Conservation (phyloP, 35 echinoderm and acorn worm genomes). For the Stichopus chloronotus region DNA sequence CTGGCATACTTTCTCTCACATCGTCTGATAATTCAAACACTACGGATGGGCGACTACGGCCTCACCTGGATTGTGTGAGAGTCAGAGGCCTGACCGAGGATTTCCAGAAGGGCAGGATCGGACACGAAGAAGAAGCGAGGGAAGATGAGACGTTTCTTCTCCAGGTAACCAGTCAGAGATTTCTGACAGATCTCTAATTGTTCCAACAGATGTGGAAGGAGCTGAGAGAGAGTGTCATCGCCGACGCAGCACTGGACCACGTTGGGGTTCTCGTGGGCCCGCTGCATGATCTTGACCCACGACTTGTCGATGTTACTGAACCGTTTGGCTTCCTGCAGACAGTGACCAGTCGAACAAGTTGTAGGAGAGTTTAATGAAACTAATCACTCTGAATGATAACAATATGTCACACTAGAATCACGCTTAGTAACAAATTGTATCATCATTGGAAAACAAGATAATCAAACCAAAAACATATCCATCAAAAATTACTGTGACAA, state of each 20-base stretch:
- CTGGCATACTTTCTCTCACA: too few species aligned
- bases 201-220: conserved; percentile 97
- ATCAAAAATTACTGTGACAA: too few species aligned
- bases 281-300: conserved; percentile 99
- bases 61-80: conserved; percentile 98
- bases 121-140: conserved; percentile 99
- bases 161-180: conserved; percentile 97
- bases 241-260: conserved; percentile 95
- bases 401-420: neutral
- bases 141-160: conserved; percentile 98
- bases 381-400: neutral
- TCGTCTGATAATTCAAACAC: too few species aligned
- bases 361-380: neutral
- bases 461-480: too few species aligned
- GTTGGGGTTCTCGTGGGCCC: conserved; percentile 97
- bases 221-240: conserved; percentile 94
- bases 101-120: conserved; percentile 95
- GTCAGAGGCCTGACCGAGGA: conserved; percentile 98
- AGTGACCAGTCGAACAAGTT: neutral
- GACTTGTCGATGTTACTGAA: conserved; percentile 99
- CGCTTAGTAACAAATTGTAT: too few species aligned
- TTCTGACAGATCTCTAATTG: conserved; percentile 99
- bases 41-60: too few species aligned
- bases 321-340: conserved; percentile 94
- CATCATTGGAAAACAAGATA: too few species aligned